Percentiles rank a stretch among this genome's conserved stretches.
phyloP scores from a whole-genome alignment of 2,888 invertebrate species.

The Phengaris alcon region DNA sequence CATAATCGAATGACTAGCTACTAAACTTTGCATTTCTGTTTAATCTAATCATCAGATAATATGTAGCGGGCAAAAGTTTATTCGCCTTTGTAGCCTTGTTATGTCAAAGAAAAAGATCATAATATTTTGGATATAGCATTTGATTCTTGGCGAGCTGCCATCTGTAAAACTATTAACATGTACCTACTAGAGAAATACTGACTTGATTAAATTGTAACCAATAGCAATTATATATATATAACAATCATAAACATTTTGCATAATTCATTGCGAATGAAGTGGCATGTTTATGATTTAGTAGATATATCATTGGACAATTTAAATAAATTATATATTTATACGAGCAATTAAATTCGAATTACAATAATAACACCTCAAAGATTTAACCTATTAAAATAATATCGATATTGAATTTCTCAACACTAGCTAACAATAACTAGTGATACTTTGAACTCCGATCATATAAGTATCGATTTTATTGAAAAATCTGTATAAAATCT shows the following conservation, averaged over 20 bases:
- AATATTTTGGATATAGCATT: neutral
- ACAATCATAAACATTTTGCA: constrained; percentile 26
- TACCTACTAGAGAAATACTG: constrained; percentile 13
- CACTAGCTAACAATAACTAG: neutral
- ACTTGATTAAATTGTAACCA: constrained; percentile 20
- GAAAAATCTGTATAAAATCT: constrained; percentile 58
- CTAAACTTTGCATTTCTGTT: no score
- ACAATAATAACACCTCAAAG: neutral
- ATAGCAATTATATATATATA: constrained; percentile 18
- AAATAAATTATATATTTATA: constrained; percentile 26
- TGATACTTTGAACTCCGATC: constrained; percentile 43
- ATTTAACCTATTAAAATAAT: neutral
- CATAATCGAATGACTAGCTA: no score
- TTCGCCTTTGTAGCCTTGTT: neutral
- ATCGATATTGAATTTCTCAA: neutral
- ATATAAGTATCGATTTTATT: constrained; percentile 59
- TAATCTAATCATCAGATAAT: no score
- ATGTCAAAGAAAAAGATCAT: neutral
- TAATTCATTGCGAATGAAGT: constrained; percentile 20
- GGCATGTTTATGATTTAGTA: constrained; percentile 25
- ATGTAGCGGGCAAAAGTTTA: neutral
- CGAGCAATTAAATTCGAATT: constrained; percentile 29
- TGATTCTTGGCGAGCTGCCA: neutral
- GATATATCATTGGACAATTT: constrained; percentile 1
- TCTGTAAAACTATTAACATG: neutral